Conservation (phyloP, 1,140 invertebrate species). For the Leptinotarsa undecemlineata region DNA sequence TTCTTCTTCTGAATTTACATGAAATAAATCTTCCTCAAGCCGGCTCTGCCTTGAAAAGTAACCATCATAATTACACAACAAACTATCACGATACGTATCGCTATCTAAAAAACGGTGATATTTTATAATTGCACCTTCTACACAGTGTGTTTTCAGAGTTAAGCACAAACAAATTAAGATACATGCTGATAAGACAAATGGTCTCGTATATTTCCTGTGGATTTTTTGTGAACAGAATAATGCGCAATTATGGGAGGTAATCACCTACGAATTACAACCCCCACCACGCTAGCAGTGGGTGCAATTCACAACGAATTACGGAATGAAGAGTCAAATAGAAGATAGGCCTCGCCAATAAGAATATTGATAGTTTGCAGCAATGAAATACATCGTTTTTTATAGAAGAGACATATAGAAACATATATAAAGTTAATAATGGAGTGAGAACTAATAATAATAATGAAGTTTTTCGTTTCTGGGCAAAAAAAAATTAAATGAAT, state of each 20-base stretch:
- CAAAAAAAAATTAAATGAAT: no score
- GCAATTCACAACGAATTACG: no score
- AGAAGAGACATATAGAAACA: no score
- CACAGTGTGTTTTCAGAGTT: slow-evolving; percentile 31
- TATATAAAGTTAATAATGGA: no score
- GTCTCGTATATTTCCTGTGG: slow-evolving; percentile 22
- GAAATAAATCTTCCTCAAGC: not conserved
- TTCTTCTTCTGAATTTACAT: not conserved
- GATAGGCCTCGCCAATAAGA: no score
- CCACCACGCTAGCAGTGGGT: not conserved
- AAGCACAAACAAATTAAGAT: slow-evolving; percentile 42
- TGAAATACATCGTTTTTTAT: no score
- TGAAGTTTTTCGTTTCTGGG: no score
- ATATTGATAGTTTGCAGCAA: no score
- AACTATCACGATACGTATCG: slow-evolving; percentile 15
- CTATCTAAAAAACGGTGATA: slow-evolving; percentile 39
- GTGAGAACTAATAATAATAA: no score
- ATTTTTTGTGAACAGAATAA: slow-evolving; percentile 9
- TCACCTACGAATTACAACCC: slow-evolving; percentile 14
- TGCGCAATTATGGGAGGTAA: slow-evolving; percentile 18
- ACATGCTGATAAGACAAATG: slow-evolving; percentile 42
- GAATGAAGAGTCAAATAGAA: no score
- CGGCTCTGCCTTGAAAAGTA: not conserved
- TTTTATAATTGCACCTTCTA: slow-evolving; percentile 38
- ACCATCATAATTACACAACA: slow-evolving; percentile 13